phyloP scores from a whole-genome alignment of 2,113 vertebrate species.

The Canis aureus region DNA sequence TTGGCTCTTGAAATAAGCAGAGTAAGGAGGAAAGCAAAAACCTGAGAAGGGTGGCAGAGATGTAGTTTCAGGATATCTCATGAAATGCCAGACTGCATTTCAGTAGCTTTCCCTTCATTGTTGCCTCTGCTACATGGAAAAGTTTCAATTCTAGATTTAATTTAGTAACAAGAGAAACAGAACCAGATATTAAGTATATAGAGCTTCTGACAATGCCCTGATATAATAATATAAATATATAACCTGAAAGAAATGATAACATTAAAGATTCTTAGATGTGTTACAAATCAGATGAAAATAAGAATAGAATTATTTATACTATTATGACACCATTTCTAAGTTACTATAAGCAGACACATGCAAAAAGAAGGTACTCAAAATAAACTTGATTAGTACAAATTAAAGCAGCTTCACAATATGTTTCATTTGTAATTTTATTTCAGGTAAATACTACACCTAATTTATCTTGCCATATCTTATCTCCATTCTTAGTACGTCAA shows the following conservation, averaged over 20 bases:
- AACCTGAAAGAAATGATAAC: not conserved
- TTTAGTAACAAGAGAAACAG: not conserved
- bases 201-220: not conserved
- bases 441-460: not conserved
- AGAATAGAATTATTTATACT: not conserved
- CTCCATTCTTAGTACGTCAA: not conserved
- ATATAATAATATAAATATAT: not conserved
- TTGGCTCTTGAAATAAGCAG: not conserved
- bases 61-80: not conserved
- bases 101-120: not conserved
- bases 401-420: not conserved
- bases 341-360: not conserved
- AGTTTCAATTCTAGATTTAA: not conserved
- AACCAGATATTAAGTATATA: not conserved
- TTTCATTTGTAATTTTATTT: not conserved
- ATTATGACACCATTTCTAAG: not conserved
- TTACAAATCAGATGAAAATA: not conserved
- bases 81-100: not conserved
- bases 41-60: not conserved
- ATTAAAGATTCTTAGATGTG: not conserved
- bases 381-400: not conserved
- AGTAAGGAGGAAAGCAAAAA: not conserved
- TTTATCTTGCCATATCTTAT: not conserved
- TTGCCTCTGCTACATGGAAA: not conserved
- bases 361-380: not conserved